A percentile compares a stretch with the other conserved stretches of the same genome.
phyloP scores from a whole-genome alignment of 2,797 vertebrate genomes.

The Onychomys torridus region DNA sequence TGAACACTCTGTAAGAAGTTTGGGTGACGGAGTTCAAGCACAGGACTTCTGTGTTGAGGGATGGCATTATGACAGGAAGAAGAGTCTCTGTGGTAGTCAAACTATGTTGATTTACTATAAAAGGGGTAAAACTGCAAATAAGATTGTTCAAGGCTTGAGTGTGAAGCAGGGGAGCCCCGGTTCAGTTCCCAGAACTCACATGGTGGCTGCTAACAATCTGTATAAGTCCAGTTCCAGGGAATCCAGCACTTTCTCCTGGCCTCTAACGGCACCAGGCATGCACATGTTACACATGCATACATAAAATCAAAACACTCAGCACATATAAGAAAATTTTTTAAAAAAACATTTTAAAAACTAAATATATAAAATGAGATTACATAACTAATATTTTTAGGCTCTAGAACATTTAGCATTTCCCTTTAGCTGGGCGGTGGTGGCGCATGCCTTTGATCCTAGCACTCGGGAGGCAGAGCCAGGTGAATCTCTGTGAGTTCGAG shows the following conservation, averaged over 20 bases:
- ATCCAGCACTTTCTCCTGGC: too few species aligned
- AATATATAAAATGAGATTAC: background rate
- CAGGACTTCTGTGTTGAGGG: background rate
- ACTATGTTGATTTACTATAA: background rate
- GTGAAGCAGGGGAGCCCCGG: too few species aligned
- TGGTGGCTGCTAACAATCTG: background rate
- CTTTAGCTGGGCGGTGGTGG: too few species aligned
- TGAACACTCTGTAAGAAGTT: background rate
- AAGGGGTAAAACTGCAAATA: background rate
- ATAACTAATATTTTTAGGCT: background rate
- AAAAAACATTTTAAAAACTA: background rate
- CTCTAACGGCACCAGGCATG: background rate
- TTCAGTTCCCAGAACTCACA: background rate
- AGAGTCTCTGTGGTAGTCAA: background rate
- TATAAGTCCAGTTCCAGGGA: background rate
- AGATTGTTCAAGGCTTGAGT: background rate
- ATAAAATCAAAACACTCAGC: background rate
- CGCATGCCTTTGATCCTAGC: too few species aligned
- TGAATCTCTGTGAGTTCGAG: too few species aligned
- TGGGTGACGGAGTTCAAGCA: background rate
- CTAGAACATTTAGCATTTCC: slow-evolving; percentile 2
- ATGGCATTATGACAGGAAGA: too few species aligned
- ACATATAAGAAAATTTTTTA: background rate
- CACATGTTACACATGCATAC: too few species aligned
- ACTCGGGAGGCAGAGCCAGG: too few species aligned